Evolutionary conservation across 2,113 vertebrate species (phyloP).

Genomic region (Ibidorhyncha struthersii): DNA sequence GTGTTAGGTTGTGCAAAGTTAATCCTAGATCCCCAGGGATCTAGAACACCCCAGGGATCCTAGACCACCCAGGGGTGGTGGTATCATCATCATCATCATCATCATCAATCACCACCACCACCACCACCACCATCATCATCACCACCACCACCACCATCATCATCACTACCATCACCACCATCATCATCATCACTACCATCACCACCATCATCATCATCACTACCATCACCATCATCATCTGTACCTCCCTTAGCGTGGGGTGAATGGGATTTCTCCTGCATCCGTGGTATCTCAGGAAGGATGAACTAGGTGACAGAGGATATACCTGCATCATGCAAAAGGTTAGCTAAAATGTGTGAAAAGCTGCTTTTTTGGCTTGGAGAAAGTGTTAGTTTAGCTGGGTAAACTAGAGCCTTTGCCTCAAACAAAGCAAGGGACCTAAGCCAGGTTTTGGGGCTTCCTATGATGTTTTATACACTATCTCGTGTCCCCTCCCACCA

Average conservation of each 20-base stretch:
- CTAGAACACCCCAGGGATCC: no score
- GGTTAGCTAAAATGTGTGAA: neutral
- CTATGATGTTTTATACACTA: no score
- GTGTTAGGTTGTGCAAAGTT: neutral
- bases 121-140: no score
- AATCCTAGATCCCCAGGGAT: neutral
- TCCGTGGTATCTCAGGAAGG: neutral
- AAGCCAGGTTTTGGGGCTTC: neutral
- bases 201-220: no score
- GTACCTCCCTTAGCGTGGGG: neutral
- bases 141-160: no score
- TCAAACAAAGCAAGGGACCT: neutral
- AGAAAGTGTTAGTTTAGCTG: neutral
- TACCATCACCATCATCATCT: no score
- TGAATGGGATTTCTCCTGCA: neutral
- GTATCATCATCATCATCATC: no score
- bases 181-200: no score
- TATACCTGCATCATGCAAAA: neutral
- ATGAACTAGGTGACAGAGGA: neutral
- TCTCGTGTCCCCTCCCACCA: neutral
- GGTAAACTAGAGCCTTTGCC: neutral
- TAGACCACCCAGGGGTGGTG: no score
- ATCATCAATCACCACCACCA: no score
- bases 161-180: no score
- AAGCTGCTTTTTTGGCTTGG: neutral